phyloP scores from a whole-genome alignment of 2,113 vertebrate genomes.

The Pterophyllum scalare region DNA sequence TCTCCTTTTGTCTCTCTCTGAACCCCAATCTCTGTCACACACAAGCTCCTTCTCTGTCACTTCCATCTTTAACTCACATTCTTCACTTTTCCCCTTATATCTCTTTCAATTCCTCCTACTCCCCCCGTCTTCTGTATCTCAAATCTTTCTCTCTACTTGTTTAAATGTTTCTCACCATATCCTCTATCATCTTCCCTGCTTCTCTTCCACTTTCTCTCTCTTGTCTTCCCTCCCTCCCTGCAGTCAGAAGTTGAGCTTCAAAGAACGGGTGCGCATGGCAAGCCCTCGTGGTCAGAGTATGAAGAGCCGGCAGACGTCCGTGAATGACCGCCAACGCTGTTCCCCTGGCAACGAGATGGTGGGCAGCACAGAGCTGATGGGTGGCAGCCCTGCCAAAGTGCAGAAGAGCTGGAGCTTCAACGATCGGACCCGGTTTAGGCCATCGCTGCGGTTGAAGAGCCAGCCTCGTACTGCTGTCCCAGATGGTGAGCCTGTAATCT shows the following conservation, averaged over 20 bases:
- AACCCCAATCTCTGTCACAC: constrained; percentile 31
- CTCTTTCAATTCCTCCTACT: background rate
- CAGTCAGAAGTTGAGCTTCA: constrained; percentile 99
- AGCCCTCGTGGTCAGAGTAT: constrained; percentile 96
- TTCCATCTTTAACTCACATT: constrained; percentile 19
- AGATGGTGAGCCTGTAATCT: constrained; percentile 83
- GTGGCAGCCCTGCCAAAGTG: constrained; percentile 94
- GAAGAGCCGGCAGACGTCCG: constrained; percentile 91
- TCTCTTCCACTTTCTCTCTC: background rate
- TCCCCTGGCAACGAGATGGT: constrained; percentile 90
- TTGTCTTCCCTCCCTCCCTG: constrained; percentile 46
- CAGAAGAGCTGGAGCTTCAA: constrained; percentile 99
- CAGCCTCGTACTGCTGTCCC: constrained; percentile 87
- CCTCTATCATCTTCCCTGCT: background rate
- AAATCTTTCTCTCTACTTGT: background rate
- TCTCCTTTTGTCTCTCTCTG: constrained; percentile 37
- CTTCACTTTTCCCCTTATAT: background rate
- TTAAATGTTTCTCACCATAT: background rate
- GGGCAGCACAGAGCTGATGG: constrained; percentile 75
- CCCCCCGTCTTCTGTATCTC: background rate
- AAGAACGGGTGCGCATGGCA: constrained; percentile 97
- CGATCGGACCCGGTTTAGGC: constrained; percentile 93
- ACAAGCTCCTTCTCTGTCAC: constrained; percentile 6
- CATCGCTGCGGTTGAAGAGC: constrained; percentile 93
- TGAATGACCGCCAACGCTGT: constrained; percentile 88